Base-by-base conservation (phyloP, 2,888 invertebrate genomes). In the Trichogramma dendrolimi region DNA sequence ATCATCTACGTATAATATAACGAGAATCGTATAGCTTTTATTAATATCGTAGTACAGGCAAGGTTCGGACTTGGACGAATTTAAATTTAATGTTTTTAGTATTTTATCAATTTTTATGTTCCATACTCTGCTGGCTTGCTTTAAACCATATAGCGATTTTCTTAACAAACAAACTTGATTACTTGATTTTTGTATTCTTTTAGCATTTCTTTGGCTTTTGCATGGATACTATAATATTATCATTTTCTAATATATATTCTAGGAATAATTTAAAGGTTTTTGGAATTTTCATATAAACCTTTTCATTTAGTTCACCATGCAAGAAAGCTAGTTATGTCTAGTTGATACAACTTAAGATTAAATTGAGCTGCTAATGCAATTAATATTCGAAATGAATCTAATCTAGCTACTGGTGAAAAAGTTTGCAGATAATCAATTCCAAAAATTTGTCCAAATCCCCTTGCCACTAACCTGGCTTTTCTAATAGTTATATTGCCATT, bases 401-500 rank as follows among this genome's bases (percentile, higher is more conserved):
- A 14, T 47, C 60, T 60, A 46, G 40, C 53, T 10, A 41, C 14
- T 14, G 14, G 14, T 14, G 14, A 14, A 14, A 14, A 14, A 14
- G 14, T 14, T 14, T 14, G 14, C 14, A 14, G 14, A 14, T 14
- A 14, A 14, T 14, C 14, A 14, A 14, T 14, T 14, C 14, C 14
- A 43, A 41, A n/a, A 8, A 39, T 40, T 38, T 54, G 47, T 27
- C n/a, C 11, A 54, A 60, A 60, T 10, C 60, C 54, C 47, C 42
- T 53, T 54, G 60, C 53, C n/a, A 60, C 60, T 11, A 60, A 40
- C 46, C 54, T 44, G 10, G 54, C 46, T 44, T 53, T 60, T 60
- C 51, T 51, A 43, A n/a, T 51, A 11, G 7, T 27, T 11, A 58
- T n/a, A 43, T 43, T n/a, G 27, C 58, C 52, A 46, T 55, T 11